phyloP scores from a whole-genome alignment of 23 tunicate species.

The Aplidium turbinatum region DNA sequence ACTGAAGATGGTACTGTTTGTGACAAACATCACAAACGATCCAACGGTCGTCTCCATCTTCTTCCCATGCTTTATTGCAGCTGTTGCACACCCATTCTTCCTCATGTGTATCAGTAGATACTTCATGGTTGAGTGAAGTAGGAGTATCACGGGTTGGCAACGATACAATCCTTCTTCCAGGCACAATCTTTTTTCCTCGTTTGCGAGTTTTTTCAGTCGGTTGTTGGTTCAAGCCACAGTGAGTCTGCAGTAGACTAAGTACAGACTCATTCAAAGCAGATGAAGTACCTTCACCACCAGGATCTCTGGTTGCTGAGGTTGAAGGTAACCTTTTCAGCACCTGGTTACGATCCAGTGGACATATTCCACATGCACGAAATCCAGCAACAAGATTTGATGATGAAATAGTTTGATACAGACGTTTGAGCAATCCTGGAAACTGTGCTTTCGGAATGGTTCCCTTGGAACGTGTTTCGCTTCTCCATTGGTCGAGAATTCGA shows the following conservation, averaged over 20 bases:
- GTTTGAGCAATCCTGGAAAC: slow-evolving; percentile 9
- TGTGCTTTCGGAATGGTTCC: slow-evolving; percentile 11
- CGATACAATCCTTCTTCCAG: not conserved
- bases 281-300: slow-evolving; percentile 12
- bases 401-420: not conserved
- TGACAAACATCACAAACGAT: slow-evolving; percentile 2
- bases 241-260: not conserved
- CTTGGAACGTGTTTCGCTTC: slow-evolving; percentile 17
- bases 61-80: slow-evolving; percentile 15
- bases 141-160: not conserved
- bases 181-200: slow-evolving; percentile 8
- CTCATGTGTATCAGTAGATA: not conserved
- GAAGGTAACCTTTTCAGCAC: slow-evolving; percentile 26
- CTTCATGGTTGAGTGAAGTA: not conserved
- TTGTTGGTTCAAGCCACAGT: not conserved
- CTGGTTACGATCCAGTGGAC: slow-evolving; percentile 10
- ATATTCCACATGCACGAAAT: slow-evolving; percentile 23
- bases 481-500: slow-evolving; percentile 9
- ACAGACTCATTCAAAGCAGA: slow-evolving; percentile 1
- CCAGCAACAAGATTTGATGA: not conserved
- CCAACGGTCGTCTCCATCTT: slow-evolving; percentile 16
- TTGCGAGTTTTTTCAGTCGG: not conserved
- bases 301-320: slow-evolving; percentile 1
- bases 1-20: slow-evolving; percentile 11
- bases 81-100: slow-evolving; percentile 10